These are phyloP conservation scores for Polypedilum vanderplanki DNA, from an alignment of 1,140 invertebrate genomes.

Conservation along the genomic window DNA sequence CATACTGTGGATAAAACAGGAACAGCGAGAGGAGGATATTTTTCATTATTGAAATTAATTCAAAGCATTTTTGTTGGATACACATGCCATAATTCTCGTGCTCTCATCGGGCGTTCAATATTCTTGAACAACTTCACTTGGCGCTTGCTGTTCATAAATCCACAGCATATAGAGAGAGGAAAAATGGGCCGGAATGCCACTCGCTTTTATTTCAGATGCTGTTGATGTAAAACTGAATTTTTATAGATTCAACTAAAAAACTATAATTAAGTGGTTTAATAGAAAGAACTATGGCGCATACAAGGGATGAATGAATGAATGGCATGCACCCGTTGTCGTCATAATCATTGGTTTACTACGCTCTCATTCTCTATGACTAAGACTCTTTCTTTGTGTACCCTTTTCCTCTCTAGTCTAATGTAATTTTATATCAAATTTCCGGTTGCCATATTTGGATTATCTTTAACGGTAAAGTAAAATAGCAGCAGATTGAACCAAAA, in stretches of 20 bases:
- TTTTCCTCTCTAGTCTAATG: neutral
- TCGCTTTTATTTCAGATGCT: neutral
- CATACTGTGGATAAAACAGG: neutral
- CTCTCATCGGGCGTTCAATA: neutral
- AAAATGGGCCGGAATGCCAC: neutral
- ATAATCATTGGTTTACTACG: neutral
- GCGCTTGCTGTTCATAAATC: neutral
- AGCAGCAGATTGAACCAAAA: neutral
- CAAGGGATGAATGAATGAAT: neutral
- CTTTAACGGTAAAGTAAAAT: neutral
- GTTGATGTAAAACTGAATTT: neutral
- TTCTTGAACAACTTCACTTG: neutral
- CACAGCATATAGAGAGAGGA: slow-evolving; percentile 10
- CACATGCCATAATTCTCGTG: slow-evolving; percentile 16
- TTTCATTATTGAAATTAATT: slow-evolving; percentile 11
- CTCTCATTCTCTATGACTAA: neutral
- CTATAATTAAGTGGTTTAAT: slow-evolving; percentile 24
- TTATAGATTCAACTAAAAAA: neutral
- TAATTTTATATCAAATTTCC: slow-evolving; percentile 24
- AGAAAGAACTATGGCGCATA: neutral
- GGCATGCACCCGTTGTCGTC: slow-evolving; percentile 21
- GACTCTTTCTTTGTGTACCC: slow-evolving; percentile 15
- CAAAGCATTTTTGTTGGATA: neutral
- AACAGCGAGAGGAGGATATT: neutral
- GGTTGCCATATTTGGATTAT: neutral